These are phyloP conservation scores for Epinotia demarniana DNA, from an alignment of 2,888 invertebrate species.

Conservation along the genomic window DNA sequence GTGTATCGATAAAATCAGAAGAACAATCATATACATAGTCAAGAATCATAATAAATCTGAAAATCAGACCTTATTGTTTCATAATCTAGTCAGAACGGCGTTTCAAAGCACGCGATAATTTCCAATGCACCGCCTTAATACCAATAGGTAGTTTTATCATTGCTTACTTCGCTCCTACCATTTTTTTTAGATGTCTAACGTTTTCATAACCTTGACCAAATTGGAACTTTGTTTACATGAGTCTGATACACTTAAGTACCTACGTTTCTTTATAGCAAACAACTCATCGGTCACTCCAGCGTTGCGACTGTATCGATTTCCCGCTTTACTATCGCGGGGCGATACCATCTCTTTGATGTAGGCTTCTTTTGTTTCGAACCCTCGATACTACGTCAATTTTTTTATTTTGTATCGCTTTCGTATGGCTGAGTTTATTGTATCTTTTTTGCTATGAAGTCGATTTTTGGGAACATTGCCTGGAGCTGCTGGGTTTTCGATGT, in stretches of 20 bases:
- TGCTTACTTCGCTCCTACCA: too few relatives aligned
- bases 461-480: neutral
- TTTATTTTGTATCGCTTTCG: conserved; percentile 10
- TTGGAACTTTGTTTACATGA: neutral
- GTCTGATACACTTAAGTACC: neutral
- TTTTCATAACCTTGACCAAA: neutral
- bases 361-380: conserved; percentile 1
- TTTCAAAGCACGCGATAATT: too few relatives aligned
- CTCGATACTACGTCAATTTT: conserved; percentile 6
- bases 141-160: too few relatives aligned
- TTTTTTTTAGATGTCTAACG: neutral
- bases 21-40: too few relatives aligned
- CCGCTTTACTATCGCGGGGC: conserved; percentile 4
- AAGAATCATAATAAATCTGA: too few relatives aligned
- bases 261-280: neutral
- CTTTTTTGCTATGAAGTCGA: neutral
- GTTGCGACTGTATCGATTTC: conserved; percentile 23
- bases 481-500: neutral
- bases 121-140: too few relatives aligned
- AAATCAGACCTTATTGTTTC: too few relatives aligned
- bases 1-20: too few relatives aligned
- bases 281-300: conserved; percentile 9
- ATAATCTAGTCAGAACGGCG: too few relatives aligned
- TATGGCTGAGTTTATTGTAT: neutral
- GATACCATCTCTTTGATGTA: conserved; percentile 33